Conservation (phyloP, 53 echinoderm and acorn worm genomes). For the Zoroaster sp. region DNA sequence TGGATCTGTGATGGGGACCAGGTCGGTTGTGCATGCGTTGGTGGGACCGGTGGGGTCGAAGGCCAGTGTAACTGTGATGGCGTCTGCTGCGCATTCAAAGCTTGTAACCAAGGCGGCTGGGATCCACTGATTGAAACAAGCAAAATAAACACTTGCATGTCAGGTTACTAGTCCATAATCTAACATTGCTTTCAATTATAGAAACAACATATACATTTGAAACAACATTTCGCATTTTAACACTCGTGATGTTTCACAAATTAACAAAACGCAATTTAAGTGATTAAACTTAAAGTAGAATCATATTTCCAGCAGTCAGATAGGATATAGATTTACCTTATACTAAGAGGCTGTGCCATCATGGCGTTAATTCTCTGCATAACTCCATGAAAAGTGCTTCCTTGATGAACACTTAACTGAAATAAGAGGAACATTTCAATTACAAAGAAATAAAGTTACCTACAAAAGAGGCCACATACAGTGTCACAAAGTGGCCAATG, state of each 20-base stretch:
- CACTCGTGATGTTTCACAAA: not conserved
- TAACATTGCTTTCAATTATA: not conserved
- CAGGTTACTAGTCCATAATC: not conserved
- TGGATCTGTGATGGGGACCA: too few species aligned
- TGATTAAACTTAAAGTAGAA: not conserved
- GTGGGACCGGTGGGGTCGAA: not conserved
- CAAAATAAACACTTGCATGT: not conserved
- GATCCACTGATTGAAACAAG: not conserved
- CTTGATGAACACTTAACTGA: not conserved
- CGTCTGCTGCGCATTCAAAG: not conserved
- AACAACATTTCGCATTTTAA: not conserved
- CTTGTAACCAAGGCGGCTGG: not conserved
- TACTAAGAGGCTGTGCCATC: not conserved
- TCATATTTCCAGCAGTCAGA: not conserved
- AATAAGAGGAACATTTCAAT: not conserved
- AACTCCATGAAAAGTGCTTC: not conserved
- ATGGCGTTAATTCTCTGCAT: constrained; percentile 8
- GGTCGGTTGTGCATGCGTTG: too few species aligned
- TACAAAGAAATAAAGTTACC: not conserved
- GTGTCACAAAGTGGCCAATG: too few species aligned
- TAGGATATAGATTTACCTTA: not conserved
- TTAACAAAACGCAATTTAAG: not conserved
- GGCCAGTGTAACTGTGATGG: not conserved
- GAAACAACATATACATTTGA: not conserved
- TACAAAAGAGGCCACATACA: too few species aligned